Conservation (phyloP, 2,797 vertebrate genomes). For the Heterohyrax brucei region DNA sequence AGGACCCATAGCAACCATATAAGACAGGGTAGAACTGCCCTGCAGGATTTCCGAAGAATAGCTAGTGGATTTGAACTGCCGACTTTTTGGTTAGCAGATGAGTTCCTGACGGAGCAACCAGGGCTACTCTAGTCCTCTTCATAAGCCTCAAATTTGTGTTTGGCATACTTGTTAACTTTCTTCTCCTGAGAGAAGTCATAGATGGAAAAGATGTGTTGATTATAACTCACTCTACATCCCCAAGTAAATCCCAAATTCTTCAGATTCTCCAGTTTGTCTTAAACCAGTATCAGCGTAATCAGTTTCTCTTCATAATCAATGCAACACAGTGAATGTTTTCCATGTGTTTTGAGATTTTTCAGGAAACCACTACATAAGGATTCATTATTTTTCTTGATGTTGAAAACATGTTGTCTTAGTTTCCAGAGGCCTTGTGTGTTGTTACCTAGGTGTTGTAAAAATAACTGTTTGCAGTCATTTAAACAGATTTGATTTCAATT, state of each 20-base stretch:
- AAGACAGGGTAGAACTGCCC: too few species aligned
- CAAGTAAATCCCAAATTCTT: constrained; percentile 1
- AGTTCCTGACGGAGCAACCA: too few species aligned
- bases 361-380: background rate
- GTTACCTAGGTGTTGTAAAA: constrained; percentile 59
- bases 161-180: background rate
- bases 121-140: background rate
- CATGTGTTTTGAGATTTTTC: constrained; percentile 13
- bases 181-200: background rate
- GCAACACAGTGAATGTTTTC: background rate
- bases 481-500: constrained; percentile 61
- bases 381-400: constrained; percentile 62
- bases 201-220: background rate
- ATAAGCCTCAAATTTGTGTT: background rate
- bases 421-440: constrained; percentile 45
- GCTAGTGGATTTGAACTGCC: too few species aligned
- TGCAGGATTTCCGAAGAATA: too few species aligned
- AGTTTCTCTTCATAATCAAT: constrained; percentile 13
- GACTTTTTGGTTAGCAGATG: too few species aligned
- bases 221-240: background rate
- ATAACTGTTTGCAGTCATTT: background rate
- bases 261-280: constrained; percentile 11
- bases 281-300: constrained; percentile 9
- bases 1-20: too few species aligned
- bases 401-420: constrained; percentile 23